Evolutionary conservation across 1,140 invertebrate genomes (phyloP).

Genomic region (Bombus huntii): DNA sequence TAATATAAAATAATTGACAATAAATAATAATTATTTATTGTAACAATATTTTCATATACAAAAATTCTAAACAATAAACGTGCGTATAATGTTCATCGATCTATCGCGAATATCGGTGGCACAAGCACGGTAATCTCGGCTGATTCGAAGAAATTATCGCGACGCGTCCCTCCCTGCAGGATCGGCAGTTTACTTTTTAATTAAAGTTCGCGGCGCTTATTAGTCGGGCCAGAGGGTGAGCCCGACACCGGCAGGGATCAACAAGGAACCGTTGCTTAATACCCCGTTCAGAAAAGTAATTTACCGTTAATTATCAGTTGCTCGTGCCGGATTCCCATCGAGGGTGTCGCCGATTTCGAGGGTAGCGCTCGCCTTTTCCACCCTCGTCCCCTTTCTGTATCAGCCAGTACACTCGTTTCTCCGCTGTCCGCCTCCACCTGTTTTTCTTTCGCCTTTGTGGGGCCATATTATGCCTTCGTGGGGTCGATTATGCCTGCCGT

Average conservation of each 20-base stretch:
- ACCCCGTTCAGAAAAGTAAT: constrained; percentile 49
- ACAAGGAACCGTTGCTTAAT: constrained; percentile 40
- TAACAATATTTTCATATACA: too few relatives aligned
- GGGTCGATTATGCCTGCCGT: constrained; percentile 36
- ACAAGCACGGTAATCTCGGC: constrained; percentile 19
- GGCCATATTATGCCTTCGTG: constrained; percentile 21
- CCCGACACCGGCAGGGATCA: constrained; percentile 31
- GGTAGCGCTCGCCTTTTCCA: constrained; percentile 29
- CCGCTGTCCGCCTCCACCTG: neutral
- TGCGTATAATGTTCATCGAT: too few relatives aligned
- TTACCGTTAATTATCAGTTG: constrained; percentile 60
- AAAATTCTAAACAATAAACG: too few relatives aligned
- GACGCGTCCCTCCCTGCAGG: neutral
- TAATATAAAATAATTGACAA: too few relatives aligned
- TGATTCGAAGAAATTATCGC: constrained; percentile 10
- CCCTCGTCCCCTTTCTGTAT: neutral
- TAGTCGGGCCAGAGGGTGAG: constrained; percentile 24
- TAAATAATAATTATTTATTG: too few relatives aligned
- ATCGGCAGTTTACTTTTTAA: constrained; percentile 53
- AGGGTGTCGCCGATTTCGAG: constrained; percentile 53
- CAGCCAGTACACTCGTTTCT: neutral
- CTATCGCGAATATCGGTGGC: neutral
- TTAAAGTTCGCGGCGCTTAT: constrained; percentile 53
- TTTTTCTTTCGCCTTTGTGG: neutral
- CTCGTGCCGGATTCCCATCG: constrained; percentile 34